A percentile compares a stretch with the other conserved stretches of the same genome.
Conservation (phyloP, 2,888 invertebrate species). For the Heliconius erato region DNA sequence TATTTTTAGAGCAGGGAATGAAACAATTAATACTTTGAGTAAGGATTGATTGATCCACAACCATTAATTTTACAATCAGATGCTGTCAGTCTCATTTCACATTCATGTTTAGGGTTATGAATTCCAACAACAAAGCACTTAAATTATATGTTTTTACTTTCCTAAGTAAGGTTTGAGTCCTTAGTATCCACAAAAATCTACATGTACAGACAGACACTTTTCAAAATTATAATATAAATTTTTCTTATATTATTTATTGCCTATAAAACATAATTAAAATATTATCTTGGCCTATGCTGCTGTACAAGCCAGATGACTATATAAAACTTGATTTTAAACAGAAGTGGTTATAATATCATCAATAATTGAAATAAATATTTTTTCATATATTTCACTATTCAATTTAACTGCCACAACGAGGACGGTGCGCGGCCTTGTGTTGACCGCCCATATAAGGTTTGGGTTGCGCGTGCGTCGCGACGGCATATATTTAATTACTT, state of each 20-base stretch:
- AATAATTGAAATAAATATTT: neutral
- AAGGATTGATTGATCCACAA: too few relatives aligned
- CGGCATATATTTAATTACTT: conserved; percentile 41
- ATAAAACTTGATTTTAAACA: neutral
- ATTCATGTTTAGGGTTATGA: too few relatives aligned
- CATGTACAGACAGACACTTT: neutral
- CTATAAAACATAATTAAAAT: too few relatives aligned
- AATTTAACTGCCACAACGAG: conserved; percentile 51
- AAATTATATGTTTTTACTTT: too few relatives aligned
- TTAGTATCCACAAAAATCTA: too few relatives aligned
- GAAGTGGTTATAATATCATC: neutral
- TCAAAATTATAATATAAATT: neutral
- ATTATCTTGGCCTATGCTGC: neutral
- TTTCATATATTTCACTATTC: neutral
- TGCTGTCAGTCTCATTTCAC: too few relatives aligned
- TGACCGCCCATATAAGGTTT: conserved; percentile 68
- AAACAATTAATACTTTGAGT: too few relatives aligned
- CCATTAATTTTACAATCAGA: too few relatives aligned
- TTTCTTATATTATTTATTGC: neutral
- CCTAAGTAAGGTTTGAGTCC: too few relatives aligned
- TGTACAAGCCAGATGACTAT: neutral
- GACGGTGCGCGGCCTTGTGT: conserved; percentile 70
- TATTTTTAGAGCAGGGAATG: too few relatives aligned
- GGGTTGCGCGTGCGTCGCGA: conserved; percentile 51
- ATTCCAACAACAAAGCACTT: too few relatives aligned